Conservation (phyloP, 2,797 vertebrate species). For the Lacerta viridis region DNA sequence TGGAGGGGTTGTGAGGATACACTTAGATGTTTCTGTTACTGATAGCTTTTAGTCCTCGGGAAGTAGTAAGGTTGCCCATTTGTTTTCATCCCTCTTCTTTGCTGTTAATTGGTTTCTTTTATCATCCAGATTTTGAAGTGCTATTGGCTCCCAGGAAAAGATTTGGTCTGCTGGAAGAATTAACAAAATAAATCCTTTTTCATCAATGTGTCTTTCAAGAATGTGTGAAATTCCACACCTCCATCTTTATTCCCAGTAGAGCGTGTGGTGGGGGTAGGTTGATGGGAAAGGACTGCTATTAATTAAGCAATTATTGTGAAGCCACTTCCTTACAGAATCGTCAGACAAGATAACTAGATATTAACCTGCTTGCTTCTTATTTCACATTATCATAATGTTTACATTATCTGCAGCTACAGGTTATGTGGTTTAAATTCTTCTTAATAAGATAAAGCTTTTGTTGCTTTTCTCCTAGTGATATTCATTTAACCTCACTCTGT, state of each 20-base stretch:
- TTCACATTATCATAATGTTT: constrained; percentile 46
- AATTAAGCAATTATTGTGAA: constrained; percentile 58
- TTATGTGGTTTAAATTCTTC: constrained; percentile 49
- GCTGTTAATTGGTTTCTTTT: constrained; percentile 69
- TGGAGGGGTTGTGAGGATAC: neutral
- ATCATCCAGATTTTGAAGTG: constrained; percentile 60
- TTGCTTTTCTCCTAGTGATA: constrained; percentile 38
- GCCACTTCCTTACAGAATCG: constrained; percentile 54
- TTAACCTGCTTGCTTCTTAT: neutral
- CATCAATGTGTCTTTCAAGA: constrained; percentile 59
- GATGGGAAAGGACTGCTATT: constrained; percentile 51
- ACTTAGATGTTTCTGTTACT: constrained; percentile 47
- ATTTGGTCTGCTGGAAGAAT: constrained; percentile 40
- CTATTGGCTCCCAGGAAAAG: constrained; percentile 54
- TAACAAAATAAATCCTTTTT: constrained; percentile 62
- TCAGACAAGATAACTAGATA: constrained; percentile 29
- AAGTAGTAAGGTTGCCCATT: constrained; percentile 63
- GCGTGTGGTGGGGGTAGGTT: constrained; percentile 2
- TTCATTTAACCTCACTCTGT: constrained; percentile 56
- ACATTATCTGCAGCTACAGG: constrained; percentile 31
- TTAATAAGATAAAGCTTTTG: constrained; percentile 43
- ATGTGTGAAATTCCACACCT: constrained; percentile 76
- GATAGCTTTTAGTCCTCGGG: constrained; percentile 46
- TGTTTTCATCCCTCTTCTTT: constrained; percentile 57
- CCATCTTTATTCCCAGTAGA: constrained; percentile 52